phyloP scores from a whole-genome alignment of 2,113 vertebrate genomes.

The Rhinichthys klamathensis region DNA sequence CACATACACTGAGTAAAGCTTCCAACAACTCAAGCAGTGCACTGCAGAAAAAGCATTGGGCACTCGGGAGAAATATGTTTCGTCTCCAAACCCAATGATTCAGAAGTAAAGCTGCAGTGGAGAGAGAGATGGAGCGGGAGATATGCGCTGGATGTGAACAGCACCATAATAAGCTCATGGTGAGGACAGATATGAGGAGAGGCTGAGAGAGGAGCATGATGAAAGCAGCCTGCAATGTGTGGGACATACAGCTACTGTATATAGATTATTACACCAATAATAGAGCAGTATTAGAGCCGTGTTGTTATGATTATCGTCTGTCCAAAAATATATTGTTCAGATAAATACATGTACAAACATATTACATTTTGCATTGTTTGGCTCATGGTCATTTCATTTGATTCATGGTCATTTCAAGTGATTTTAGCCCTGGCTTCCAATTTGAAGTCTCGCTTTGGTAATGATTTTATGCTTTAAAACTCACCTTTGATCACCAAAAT shows the following conservation, averaged over 20 bases:
- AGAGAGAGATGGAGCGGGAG: slow-evolving; percentile 55
- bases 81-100: slow-evolving; percentile 62
- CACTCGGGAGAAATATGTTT: slow-evolving; percentile 47
- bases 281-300: background rate
- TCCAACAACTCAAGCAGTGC: background rate
- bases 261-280: background rate
- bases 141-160: slow-evolving; percentile 60
- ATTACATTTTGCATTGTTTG: too few species aligned
- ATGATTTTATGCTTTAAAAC: too few species aligned
- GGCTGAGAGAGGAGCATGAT: slow-evolving; percentile 57
- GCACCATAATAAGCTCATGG: slow-evolving; percentile 27
- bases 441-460: too few species aligned
- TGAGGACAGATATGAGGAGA: background rate
- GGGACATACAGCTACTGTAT: slow-evolving; percentile 49
- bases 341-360: too few species aligned
- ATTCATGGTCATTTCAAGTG: too few species aligned
- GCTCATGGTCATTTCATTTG: too few species aligned
- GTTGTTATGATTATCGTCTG: background rate
- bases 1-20: slow-evolving; percentile 41
- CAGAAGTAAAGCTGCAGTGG: slow-evolving; percentile 57
- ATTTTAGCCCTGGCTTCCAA: too few species aligned
- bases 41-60: background rate
- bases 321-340: too few species aligned
- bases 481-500: too few species aligned
- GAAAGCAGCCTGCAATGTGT: slow-evolving; percentile 61